phyloP scores from a whole-genome alignment of 2,888 invertebrate species.

The Meta bourneti region DNA sequence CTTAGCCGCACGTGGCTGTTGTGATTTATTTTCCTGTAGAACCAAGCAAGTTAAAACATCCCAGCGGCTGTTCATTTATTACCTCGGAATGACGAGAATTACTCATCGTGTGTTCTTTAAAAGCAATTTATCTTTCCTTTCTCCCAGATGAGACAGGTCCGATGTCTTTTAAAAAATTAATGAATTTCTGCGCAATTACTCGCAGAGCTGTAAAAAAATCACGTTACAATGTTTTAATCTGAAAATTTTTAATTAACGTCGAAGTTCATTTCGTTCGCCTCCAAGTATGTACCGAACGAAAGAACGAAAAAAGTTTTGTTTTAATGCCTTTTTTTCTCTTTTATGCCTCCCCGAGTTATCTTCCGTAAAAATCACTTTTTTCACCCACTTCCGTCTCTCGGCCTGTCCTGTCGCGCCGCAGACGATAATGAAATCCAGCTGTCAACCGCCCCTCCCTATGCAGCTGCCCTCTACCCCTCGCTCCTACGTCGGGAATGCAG shows the following conservation, averaged over 20 bases:
- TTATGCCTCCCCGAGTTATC: background rate
- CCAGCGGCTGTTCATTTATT: too few species aligned
- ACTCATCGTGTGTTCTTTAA: too few species aligned
- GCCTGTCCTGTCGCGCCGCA: background rate
- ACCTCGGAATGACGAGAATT: too few species aligned
- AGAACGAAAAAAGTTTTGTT: background rate
- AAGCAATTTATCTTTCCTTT: too few species aligned
- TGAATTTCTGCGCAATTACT: too few species aligned
- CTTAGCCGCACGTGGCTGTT: too few species aligned
- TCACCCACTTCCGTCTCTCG: background rate
- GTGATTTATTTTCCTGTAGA: too few species aligned
- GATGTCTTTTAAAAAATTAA: too few species aligned
- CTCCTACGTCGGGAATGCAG: background rate
- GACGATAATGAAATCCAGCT: slow-evolving; percentile 63
- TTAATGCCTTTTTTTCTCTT: background rate
- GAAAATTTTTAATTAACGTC: background rate
- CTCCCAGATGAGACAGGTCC: too few species aligned
- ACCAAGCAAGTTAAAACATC: too few species aligned
- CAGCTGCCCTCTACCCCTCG: background rate
- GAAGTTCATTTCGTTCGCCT: background rate
- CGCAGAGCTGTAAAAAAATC: too few species aligned
- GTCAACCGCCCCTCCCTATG: slow-evolving; percentile 15
- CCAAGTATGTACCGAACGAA: background rate
- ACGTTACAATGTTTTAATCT: background rate
- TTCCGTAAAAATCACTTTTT: background rate